A percentile compares a stretch with the other conserved stretches of the same genome.
Evolutionary conservation across 2,797 vertebrate genomes (phyloP).

Genomic region (Sebastes itinus): DNA sequence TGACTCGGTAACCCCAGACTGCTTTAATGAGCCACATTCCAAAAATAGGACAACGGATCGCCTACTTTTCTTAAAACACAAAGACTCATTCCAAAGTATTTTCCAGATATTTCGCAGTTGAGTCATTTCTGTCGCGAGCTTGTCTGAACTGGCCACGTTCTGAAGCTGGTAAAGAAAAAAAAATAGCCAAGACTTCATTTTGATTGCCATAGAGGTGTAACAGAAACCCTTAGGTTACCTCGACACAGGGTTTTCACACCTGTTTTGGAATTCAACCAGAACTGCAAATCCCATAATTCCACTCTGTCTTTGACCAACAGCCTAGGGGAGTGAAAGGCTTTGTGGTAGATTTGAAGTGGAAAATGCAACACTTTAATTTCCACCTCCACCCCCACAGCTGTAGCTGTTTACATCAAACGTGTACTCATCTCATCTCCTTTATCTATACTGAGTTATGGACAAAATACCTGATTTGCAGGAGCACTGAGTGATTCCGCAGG

Average conservation of each 20-base stretch:
- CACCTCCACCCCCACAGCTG: conserved; percentile 41
- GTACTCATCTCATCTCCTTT: conserved; percentile 25
- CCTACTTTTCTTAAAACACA: conserved; percentile 8
- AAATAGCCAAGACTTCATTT: conserved; percentile 32
- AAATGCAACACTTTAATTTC: conserved; percentile 54
- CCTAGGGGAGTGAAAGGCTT: conserved; percentile 62
- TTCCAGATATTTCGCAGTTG: conserved; percentile 41
- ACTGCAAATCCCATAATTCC: conserved; percentile 77
- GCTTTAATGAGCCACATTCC: conserved; percentile 36
- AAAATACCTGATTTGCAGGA: conserved; percentile 43
- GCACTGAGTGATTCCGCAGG: conserved; percentile 47
- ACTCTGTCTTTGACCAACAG: conserved; percentile 63
- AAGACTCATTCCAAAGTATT: conserved; percentile 30
- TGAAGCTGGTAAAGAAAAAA: conserved; percentile 3
- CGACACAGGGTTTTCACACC: conserved; percentile 68
- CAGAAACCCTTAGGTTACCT: conserved; percentile 61
- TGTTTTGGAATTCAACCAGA: conserved; percentile 73
- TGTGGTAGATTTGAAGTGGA: conserved; percentile 52
- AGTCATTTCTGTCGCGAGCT: conserved; percentile 47
- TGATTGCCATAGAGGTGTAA: conserved; percentile 43
- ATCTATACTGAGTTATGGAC: conserved; percentile 46
- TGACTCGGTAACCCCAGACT: conserved; percentile 14
- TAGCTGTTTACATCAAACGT: conserved; percentile 23
- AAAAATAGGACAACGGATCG: conserved; percentile 23
- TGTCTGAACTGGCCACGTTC: conserved; percentile 56